Base-by-base conservation (phyloP, 37 sponge, comb jelly and placozoan species). In the Haliclona indistincta region DNA sequence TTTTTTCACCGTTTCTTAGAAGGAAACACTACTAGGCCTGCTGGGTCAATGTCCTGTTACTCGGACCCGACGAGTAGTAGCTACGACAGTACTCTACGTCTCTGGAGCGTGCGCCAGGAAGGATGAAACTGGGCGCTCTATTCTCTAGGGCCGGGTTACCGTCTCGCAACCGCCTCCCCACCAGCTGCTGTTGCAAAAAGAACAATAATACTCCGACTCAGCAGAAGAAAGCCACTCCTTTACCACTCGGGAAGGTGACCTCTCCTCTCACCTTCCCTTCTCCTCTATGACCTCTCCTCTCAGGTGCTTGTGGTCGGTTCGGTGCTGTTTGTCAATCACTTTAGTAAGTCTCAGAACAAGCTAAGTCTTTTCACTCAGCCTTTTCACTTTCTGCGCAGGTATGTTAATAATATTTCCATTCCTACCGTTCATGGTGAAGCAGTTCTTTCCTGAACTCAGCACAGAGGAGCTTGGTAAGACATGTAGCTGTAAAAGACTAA, bases 391-490 rank as follows among this genome's bases (percentile, higher is more conserved):
- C 19, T 29, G 20, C 38, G 19, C 77, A 89, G 94, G 94, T 0
- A 76, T 68, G 2, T 77, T 78, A 63, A 69, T 94, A 69, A 75
- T 94, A 47, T 94, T 94, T 63, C 95, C 95, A 0, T 86, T 94
- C 76, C 71, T 94, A 29, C 91, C 95, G 8, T 94, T 90, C 84
- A 94, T 94, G 88, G 67, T 87, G 0, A 91, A 94, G 37, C 92
- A 95, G 64, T 95, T 95, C 89, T 95, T 95, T 60, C 95, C 95
- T 13, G 35, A 80, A 11, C 82, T 95, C 20, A 64, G 56, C 60
- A 82, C 54, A 67, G 67, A 79, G 35, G 81, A 94, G 54, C 38
- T 90, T 29, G 95, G 95, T 86, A 38, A 40, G 79, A 19, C 25
- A 28, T 6, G n/a, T n/a, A 6, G 6, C 28, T 6, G 6, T 58